Conservation (phyloP, 1,140 invertebrate genomes). For the Chymomyza costata region DNA sequence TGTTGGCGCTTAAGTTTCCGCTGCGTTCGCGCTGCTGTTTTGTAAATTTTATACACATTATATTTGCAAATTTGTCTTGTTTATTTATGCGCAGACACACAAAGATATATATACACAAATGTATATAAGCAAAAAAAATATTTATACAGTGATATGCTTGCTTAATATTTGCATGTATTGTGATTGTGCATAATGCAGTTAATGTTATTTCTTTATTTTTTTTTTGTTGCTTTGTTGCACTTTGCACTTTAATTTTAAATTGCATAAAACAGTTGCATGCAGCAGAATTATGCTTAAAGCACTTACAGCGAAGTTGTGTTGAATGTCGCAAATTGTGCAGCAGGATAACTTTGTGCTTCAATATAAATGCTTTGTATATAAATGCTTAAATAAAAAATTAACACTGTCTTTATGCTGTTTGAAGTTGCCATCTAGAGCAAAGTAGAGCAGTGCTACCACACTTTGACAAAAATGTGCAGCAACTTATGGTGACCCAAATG, state of each 20-base stretch:
- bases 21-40: slow-evolving; percentile 50
- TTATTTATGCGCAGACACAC: slow-evolving; percentile 58
- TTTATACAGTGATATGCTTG: too few relatives aligned
- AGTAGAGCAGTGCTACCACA: slow-evolving; percentile 3
- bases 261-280: too few relatives aligned
- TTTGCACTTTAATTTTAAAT: slow-evolving; percentile 65
- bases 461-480: too few relatives aligned
- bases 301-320: too few relatives aligned
- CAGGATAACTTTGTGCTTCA: not conserved
- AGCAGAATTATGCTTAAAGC: slow-evolving; percentile 47
- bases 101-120: slow-evolving; percentile 7
- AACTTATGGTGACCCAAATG: too few relatives aligned
- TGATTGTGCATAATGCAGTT: slow-evolving; percentile 53
- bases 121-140: too few relatives aligned
- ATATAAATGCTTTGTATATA: too few relatives aligned
- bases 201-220: too few relatives aligned
- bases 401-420: too few relatives aligned
- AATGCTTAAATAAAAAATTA: too few relatives aligned
- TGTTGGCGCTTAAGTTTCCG: slow-evolving; percentile 43
- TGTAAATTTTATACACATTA: slow-evolving; percentile 69
- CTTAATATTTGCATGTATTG: too few relatives aligned
- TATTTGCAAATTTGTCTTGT: slow-evolving; percentile 68
- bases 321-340: slow-evolving; percentile 37
- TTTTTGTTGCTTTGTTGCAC: slow-evolving; percentile 62
- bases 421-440: too few relatives aligned